Percentiles rank a stretch among this genome's conserved stretches.
Evolutionary conservation across 2,888 invertebrate genomes (phyloP).

Genomic region (Bursaphelenchus okinawaensis): DNA sequence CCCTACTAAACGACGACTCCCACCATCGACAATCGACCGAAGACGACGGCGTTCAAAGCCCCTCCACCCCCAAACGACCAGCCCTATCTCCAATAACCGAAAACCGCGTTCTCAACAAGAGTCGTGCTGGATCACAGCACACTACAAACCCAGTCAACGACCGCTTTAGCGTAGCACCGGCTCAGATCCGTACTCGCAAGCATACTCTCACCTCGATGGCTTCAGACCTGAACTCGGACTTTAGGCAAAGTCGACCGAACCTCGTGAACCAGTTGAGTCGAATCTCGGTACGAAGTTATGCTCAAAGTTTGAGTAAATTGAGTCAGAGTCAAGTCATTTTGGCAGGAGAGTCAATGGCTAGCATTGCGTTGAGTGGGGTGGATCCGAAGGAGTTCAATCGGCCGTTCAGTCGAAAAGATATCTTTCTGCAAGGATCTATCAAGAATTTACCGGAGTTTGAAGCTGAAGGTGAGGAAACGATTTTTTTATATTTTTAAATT

Average conservation of each 20-base stretch:
- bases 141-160: slow-evolving; percentile 23
- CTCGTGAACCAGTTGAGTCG: slow-evolving; percentile 33
- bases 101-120: slow-evolving; percentile 28
- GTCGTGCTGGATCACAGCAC: slow-evolving; percentile 35
- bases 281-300: slow-evolving; percentile 45
- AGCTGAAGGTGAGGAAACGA: slow-evolving; percentile 36
- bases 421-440: slow-evolving; percentile 93
- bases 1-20: slow-evolving; percentile 1
- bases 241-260: slow-evolving; percentile 35
- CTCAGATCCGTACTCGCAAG: slow-evolving; percentile 26
- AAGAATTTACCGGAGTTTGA: slow-evolving; percentile 80
- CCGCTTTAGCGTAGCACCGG: not conserved
- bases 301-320: slow-evolving; percentile 50
- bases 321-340: slow-evolving; percentile 25
- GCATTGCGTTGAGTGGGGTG: slow-evolving; percentile 51
- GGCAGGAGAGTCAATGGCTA: slow-evolving; percentile 39
- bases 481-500: not conserved
- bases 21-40: not conserved
- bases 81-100: slow-evolving; percentile 38
- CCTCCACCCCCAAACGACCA: slow-evolving; percentile 25
- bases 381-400: slow-evolving; percentile 52
- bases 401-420: slow-evolving; percentile 69
- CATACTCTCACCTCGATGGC: slow-evolving; percentile 25
- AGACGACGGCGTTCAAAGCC: slow-evolving; percentile 1
- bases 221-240: slow-evolving; percentile 39